These are phyloP conservation scores for Diprion similis DNA, from an alignment of 1,140 invertebrate genomes.

Conservation along the genomic window DNA sequence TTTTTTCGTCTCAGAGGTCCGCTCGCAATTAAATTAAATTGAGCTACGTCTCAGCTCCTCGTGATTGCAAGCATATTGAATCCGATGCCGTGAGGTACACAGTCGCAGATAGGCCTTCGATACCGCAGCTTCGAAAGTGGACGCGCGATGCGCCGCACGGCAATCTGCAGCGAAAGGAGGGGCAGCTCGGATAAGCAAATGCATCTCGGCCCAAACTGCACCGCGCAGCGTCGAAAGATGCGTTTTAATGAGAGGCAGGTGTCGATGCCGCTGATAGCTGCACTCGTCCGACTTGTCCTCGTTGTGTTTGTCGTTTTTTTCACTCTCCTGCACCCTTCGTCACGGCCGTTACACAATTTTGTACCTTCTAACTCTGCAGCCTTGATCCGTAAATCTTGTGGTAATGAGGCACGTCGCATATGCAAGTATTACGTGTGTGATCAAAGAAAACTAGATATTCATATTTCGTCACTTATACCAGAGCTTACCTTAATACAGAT, in stretches of 20 bases:
- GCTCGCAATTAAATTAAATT: background rate
- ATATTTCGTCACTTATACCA: too few relatives aligned
- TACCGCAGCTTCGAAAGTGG: too few relatives aligned
- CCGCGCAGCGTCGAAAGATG: background rate
- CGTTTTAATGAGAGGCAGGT: background rate
- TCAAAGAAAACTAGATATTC: too few relatives aligned
- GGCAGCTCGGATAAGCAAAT: background rate
- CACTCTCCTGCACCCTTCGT: background rate
- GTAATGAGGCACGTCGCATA: too few relatives aligned
- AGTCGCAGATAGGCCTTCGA: too few relatives aligned
- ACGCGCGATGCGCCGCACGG: too few relatives aligned
- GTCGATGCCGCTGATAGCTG: background rate
- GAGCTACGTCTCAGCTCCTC: background rate
- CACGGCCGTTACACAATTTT: too few relatives aligned
- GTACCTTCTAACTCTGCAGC: too few relatives aligned
- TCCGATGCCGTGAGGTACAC: background rate
- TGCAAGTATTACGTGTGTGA: too few relatives aligned
- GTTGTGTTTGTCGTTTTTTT: background rate
- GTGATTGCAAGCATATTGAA: background rate
- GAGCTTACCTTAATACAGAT: too few relatives aligned
- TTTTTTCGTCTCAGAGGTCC: background rate
- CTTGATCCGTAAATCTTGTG: too few relatives aligned
- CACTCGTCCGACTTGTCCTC: background rate
- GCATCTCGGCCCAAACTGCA: background rate
- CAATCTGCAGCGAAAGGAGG: too few relatives aligned